These are phyloP conservation scores for Pelecanoides urinatrix DNA, from an alignment of 2,113 vertebrate genomes.

Conservation along the genomic window DNA sequence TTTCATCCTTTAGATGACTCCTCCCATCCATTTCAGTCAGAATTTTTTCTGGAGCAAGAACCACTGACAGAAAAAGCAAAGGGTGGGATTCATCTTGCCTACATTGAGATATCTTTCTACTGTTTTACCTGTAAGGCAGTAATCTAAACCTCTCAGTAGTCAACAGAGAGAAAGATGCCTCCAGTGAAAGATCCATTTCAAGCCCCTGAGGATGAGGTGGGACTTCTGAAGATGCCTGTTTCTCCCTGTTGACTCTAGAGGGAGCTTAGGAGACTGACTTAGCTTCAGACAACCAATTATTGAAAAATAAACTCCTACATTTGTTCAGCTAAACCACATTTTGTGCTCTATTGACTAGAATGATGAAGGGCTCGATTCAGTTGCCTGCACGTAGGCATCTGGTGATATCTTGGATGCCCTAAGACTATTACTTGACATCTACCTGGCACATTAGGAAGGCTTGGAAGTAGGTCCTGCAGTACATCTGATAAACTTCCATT, in stretches of 20 bases:
- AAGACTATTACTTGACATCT: not conserved
- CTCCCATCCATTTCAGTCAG: not conserved
- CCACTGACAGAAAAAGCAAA: not conserved
- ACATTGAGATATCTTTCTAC: rapidly evolving
- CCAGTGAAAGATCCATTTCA: not conserved
- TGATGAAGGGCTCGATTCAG: not conserved
- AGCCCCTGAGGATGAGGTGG: not conserved
- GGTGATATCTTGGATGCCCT: not conserved
- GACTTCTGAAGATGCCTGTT: not conserved
- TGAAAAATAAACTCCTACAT: not conserved
- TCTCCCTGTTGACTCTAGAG: not conserved
- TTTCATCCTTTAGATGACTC: not conserved
- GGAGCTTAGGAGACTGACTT: not conserved
- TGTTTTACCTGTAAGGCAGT: not conserved
- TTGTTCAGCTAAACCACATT: not conserved
- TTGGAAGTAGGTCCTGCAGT: not conserved
- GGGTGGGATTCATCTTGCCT: not conserved
- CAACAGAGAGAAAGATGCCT: not conserved
- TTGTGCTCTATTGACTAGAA: not conserved
- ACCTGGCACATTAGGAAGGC: not conserved
- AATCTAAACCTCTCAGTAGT: not conserved
- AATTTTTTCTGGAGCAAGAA: not conserved
- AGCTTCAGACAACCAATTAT: not conserved
- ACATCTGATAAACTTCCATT: not conserved
- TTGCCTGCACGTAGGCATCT: not conserved